Base-by-base conservation (phyloP, 2,797 vertebrate genomes). In the Gouania willdenowi region DNA sequence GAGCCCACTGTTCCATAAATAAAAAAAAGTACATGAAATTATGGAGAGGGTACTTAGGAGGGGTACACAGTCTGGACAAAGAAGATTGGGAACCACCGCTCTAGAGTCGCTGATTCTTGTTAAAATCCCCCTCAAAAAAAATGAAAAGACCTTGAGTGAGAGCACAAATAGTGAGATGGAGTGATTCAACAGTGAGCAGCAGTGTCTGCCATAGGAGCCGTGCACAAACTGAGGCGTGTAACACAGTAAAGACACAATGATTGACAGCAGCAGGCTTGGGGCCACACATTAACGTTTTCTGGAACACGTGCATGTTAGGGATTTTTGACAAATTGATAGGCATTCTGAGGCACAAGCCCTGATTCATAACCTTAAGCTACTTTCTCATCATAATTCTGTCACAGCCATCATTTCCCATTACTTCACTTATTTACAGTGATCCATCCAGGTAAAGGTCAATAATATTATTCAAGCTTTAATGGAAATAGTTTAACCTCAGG, bases 391-490 rank as follows among this genome's bases (percentile, higher is more conserved):
- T 79, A 71, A 76, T 76, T 75, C 69, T 74, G 69, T 76, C 81
- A 60, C 57, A 48, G 47, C 37, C 58, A 54, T 71, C 56, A 36
- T 78, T 78, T 77, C 50, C 65, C 65, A 71, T 78, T 78, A 80
- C 73, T 82, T 81, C 60, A 77, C n/a, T n/a, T n/a, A n/a, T n/a
- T n/a, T n/a, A n/a, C n/a, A 71, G 71, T 77, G 74, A 80, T 77
- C 71, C 70, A 61, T 76, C 49, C 59, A 68, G 59, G 65, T 75
- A 83, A 82, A 86, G 79, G 81, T 82, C 77, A 83, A 72, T 68
- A 75, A 61, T 76, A 84, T 85, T 76, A 81, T 84, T 84, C 76
- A 80, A 74, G 75, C 64, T 79, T 82, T 83, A 79, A 80, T 81
- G 61, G 71, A 47, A 78, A 74, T 64, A 59, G 69, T 84, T 76